Evolutionary conservation across 2,113 vertebrate species (phyloP), one percentile per base, ranked within the genome.

Genomic region (Malaclemys terrapin): DNA sequence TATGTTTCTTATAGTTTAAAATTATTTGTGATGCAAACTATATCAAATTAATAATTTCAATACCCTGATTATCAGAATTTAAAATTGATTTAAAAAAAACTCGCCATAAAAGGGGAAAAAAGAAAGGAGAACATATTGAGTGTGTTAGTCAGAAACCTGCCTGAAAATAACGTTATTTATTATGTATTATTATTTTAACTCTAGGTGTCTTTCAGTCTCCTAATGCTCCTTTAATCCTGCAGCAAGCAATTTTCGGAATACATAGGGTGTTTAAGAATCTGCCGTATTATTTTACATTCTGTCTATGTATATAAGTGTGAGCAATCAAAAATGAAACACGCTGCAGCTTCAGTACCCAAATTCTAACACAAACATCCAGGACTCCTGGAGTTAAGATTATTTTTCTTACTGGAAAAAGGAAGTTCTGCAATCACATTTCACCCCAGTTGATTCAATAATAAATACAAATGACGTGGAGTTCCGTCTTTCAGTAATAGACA

Each of bases 371-470:
- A 97, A 97, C 96, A 96, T 89, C 83, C 93, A 96, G 96, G 95
- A 97, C 95, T 97, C 96, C 97, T 95, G 97, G 93, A 95, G 96
- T 92, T 97, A 96, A 91, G 88, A 95, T 98, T 97, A 97, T 97
- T 89, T 96, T 97, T 97, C 95, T 97, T 84, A 96, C 93, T 97
- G 96, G 96, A 97, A 96, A 97, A 97, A 97, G 97, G 97, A 97
- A 98, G 97, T 95, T 97, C 96, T 95, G 96, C 90, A 95, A 94
- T 96, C 97, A 97, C 96, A 96, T 97, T 97, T 96, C 97, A 96
- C 95, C 96, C 96, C 96, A 97, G 94, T 96, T 97, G 97, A 97
- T 95, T 98, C 95, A 95, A 97, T 98, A 97, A 97, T 97, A 97
- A 97, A 97, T 96, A 97, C 89, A 96, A 97, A 95, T 97, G 97